phyloP scores from a whole-genome alignment of 2,888 invertebrate species.

The Sesamia inferens region DNA sequence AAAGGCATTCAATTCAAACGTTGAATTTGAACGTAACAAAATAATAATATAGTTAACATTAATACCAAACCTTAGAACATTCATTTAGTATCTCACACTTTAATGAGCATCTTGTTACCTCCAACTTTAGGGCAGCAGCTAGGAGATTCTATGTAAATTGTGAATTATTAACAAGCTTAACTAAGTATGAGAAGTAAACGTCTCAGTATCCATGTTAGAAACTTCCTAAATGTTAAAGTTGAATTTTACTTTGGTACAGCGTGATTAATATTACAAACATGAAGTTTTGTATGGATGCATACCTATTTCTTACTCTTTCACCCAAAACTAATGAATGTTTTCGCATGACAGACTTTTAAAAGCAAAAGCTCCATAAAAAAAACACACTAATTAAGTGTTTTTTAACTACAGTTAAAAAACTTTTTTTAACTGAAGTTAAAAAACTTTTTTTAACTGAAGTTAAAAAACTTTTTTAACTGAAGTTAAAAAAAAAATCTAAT shows the following conservation, averaged over 20 bases:
- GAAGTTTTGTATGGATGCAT: too few species aligned
- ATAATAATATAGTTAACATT: background rate
- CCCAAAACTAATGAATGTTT: too few species aligned
- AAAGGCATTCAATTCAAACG: background rate
- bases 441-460: too few species aligned
- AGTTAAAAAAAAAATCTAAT: too few species aligned
- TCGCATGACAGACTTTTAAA: background rate
- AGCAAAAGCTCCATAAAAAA: background rate
- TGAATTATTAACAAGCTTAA: background rate
- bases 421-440: too few species aligned
- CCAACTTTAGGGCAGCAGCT: slow-evolving; percentile 20
- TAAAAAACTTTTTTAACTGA: too few species aligned
- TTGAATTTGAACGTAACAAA: background rate
- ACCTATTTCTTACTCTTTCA: too few species aligned
- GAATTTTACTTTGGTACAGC: background rate
- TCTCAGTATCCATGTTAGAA: slow-evolving; percentile 1
- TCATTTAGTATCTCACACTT: slow-evolving; percentile 14
- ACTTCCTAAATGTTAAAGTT: background rate
- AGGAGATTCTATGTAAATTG: slow-evolving; percentile 3
- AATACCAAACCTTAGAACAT: background rate
- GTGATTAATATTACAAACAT: too few species aligned
- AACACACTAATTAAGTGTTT: too few species aligned
- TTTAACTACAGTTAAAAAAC: too few species aligned
- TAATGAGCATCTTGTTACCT: slow-evolving; percentile 46
- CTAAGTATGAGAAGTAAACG: background rate